Base-by-base conservation (phyloP, 2,113 vertebrate species). In the Oxyura jamaicensis region DNA sequence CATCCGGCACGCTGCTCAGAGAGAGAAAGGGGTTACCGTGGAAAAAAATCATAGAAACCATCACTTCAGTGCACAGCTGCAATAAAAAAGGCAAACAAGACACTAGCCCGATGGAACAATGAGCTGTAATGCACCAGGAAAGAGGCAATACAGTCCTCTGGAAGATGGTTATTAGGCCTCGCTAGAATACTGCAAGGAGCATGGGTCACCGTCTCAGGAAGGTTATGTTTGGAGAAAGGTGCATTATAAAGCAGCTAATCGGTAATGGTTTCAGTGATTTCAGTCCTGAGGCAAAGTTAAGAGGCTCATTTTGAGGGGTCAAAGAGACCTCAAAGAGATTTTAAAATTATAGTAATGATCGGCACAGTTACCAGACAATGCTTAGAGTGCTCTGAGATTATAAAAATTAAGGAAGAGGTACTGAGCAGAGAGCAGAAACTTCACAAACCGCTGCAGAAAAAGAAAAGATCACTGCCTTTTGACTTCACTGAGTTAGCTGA, bases 61-160 rank as follows among this genome's bases (percentile, higher is more conserved):
- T 93, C 92, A 96, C 91, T 93, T 92, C 86, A 85, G 92, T 89
- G 88, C 93, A 96, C 93, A 96, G 92, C 93, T 95, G 95, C 95
- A 89, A 92, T 96, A 96, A 95, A 97, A 92, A 96, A 92, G 88
- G 92, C 95, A 95, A 97, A 96, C 95, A 95, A 96, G 93, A 93
- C 84, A 50, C 91, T 52, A 92, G 81, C 83, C 73, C 0, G 3
- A 59, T 46, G 83, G 91, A 95, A 93, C 62, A 82, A 55, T 82
- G 93, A 80, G 86, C 83, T 89, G 52, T 92, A 93, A 93, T 76
- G 81, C 88, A 82, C 58, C 39, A 58, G 2, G 1, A 46, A 94
- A 94, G 83, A 91, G 86, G 93, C 88, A 93, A 67, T 96, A 85
- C 17, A 55, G 83, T 72, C 74, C 91, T 93, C 59, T 71, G 84